phyloP scores from a whole-genome alignment of 2,797 vertebrate species.

The Cryptoblepharus egeriae region DNA sequence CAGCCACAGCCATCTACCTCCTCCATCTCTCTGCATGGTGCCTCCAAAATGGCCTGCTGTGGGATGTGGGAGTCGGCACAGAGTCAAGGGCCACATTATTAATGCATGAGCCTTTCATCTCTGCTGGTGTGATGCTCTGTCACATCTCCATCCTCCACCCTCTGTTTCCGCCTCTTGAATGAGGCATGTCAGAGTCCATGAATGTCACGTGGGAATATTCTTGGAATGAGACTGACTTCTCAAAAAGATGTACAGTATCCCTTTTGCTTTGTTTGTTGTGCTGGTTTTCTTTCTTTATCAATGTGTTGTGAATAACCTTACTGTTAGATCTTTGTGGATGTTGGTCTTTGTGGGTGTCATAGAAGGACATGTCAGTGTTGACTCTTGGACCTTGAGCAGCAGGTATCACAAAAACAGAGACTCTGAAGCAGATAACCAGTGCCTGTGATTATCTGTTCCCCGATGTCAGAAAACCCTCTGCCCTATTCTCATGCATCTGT shows the following conservation, averaged over 20 bases:
- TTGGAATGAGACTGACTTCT: background rate
- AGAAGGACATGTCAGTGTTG: too few species aligned
- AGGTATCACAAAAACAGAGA: too few species aligned
- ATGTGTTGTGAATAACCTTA: background rate
- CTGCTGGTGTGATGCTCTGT: background rate
- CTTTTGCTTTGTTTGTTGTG: background rate
- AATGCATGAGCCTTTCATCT: background rate
- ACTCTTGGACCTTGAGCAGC: too few species aligned
- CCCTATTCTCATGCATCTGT: too few species aligned
- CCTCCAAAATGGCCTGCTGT: background rate
- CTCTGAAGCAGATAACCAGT: too few species aligned
- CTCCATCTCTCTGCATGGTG: background rate
- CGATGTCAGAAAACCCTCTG: too few species aligned
- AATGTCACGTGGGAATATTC: background rate
- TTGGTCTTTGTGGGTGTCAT: too few species aligned
- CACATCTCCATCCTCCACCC: background rate
- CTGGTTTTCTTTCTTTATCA: background rate
- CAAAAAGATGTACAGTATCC: background rate
- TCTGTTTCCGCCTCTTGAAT: background rate
- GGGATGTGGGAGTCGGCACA: background rate
- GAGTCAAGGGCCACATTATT: background rate
- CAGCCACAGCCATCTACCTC: background rate
- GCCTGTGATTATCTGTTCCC: too few species aligned
- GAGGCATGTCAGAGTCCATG: background rate
- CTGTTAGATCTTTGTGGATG: too few species aligned